Base-by-base conservation (phyloP, 2,888 invertebrate genomes). In the Stenoptilia bipunctidactyla region DNA sequence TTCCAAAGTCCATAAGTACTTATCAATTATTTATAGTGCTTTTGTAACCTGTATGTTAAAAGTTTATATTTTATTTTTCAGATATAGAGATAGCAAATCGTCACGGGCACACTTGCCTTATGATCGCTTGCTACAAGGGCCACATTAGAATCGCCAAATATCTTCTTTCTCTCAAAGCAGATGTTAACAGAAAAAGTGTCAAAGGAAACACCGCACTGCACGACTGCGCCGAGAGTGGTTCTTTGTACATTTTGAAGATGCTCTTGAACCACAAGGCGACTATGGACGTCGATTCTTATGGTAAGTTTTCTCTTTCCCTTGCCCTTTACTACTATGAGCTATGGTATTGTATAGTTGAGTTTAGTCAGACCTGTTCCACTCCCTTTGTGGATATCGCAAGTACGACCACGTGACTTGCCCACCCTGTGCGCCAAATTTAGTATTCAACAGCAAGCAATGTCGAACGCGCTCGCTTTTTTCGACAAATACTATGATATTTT, bases 111-210 rank as follows among this genome's bases (percentile, higher is more conserved):
- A 98, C 98, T 10, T 97, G 97, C 64, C 86, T 98, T 25, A 98
- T 98, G 98, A 98, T 98, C 46, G 95, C 97, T 36, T 97, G 97
- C 75, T 98, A 96, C 80, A 96, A 97, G 71, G 95, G 96, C 40
- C 97, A 98, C 79, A 89, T 91, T 51, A 88, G 90, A 61, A 97
- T 98, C 64, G 96, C 96, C 39, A 92, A 92, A 61, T 97, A 92
- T 80, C 86, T 98, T 40, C 86, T 98, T 8, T 88, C 90, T 12
- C 79, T 94, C 36, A 93, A 93, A 57, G 97, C 97, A 1, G 92
- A 96, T 65, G 94, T 97, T 1, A 97, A 98, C 74, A 88, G 96
- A 46, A 96, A 95, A 75, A 94, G 94, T 60, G 92, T 93, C 9
- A 95, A 94, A 69, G 92, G 92, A 15, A 98, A 98, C 74, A 98